Evolutionary conservation across 2,888 invertebrate species (phyloP).

Genomic region (Aricia artaxerxes): DNA sequence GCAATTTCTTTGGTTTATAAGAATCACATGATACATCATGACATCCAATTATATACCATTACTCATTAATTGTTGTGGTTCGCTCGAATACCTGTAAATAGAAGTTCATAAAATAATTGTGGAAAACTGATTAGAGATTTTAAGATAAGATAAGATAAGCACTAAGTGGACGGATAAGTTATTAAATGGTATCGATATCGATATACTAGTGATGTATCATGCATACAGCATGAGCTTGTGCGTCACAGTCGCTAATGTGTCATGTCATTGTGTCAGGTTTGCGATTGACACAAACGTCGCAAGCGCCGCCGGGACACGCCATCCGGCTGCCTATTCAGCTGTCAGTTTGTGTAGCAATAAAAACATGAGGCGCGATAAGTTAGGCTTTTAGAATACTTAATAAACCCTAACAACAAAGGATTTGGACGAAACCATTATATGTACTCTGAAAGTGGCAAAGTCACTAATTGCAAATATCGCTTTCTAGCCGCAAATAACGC

Average conservation of each 20-base stretch:
- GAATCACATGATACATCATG: background rate
- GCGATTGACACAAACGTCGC: background rate
- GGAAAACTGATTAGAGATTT: constrained; percentile 10
- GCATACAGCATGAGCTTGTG: background rate
- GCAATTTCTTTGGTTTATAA: background rate
- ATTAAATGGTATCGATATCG: background rate
- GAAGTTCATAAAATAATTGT: background rate
- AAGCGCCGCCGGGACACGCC: background rate
- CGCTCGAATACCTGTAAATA: background rate
- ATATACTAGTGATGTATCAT: background rate
- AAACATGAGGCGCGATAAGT: background rate
- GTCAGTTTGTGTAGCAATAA: background rate
- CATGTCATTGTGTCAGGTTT: constrained; percentile 24
- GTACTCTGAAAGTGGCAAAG: background rate
- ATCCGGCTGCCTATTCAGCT: constrained; percentile 9
- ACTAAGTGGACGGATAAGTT: background rate
- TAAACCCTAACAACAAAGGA: background rate
- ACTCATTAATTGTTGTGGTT: background rate
- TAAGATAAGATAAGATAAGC: background rate
- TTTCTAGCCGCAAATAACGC: background rate
- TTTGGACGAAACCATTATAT: background rate
- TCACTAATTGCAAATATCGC: background rate
- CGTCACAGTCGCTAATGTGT: constrained; percentile 14
- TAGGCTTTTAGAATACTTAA: background rate
- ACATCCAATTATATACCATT: background rate